A percentile compares a stretch with the other conserved stretches of the same genome.
These are phyloP conservation scores for Mus spicilegus DNA, from an alignment of 2,113 vertebrate species.

Conservation along the genomic window DNA sequence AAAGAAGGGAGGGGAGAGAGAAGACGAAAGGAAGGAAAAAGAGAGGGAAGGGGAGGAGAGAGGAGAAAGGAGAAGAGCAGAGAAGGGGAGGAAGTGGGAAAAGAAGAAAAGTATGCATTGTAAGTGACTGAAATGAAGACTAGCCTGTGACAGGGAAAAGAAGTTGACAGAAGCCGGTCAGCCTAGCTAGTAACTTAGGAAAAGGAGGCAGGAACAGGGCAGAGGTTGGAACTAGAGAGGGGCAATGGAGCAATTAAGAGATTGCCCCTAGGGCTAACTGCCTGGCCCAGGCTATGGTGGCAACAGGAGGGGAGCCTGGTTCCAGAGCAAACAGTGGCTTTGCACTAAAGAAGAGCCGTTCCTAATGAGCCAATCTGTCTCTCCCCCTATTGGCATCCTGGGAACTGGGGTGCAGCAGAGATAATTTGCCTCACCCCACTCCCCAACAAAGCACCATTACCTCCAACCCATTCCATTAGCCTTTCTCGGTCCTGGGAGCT, in stretches of 20 bases:
- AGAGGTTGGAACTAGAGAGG: not conserved
- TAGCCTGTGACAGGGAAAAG: not conserved
- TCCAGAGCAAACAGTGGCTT: slow-evolving; percentile 69
- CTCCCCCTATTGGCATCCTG: slow-evolving; percentile 80
- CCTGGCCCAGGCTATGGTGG: not conserved
- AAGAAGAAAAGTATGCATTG: not conserved
- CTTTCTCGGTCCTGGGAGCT: slow-evolving; percentile 77
- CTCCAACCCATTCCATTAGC: slow-evolving; percentile 80
- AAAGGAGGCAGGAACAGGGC: not conserved
- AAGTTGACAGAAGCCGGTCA: not conserved
- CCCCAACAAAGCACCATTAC: slow-evolving; percentile 79
- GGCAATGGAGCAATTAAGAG: not conserved
- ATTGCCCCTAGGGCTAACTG: not conserved
- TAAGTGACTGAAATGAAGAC: not conserved
- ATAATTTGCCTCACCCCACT: slow-evolving; percentile 74
- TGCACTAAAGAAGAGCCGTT: slow-evolving; percentile 75
- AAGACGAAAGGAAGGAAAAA: not conserved
- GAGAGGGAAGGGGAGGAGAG: too few relatives aligned
- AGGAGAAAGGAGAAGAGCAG: not conserved
- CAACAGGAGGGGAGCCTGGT: slow-evolving; percentile 64
- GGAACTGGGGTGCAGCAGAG: slow-evolving; percentile 78
- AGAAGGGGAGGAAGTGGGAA: not conserved
- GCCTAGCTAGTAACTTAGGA: not conserved
- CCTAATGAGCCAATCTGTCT: slow-evolving; percentile 83
- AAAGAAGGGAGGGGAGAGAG: not conserved